Percentiles rank a stretch among this genome's conserved stretches.
These are phyloP conservation scores for Mythimna vitellina DNA, from an alignment of 2,888 invertebrate genomes.

Conservation along the genomic window DNA sequence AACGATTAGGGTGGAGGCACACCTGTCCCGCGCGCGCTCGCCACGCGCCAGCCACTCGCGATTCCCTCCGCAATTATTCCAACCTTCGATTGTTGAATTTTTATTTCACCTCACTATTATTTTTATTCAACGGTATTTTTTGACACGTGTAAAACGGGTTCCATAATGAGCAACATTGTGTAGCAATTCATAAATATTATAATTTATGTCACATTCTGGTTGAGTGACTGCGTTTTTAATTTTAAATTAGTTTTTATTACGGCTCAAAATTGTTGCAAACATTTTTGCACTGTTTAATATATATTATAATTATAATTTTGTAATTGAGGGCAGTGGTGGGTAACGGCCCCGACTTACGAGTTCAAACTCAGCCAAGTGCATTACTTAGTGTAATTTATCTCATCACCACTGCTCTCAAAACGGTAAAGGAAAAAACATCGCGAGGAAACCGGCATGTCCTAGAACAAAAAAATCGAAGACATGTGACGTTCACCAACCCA, in stretches of 20 bases:
- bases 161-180: conserved; percentile 54
- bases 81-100: conserved; percentile 59
- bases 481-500: too few species aligned
- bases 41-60: conserved; percentile 71
- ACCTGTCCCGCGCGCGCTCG: conserved; percentile 73
- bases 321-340: too few species aligned
- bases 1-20: conserved; percentile 67
- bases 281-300: background rate
- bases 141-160: conserved; percentile 55
- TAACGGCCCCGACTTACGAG: too few species aligned
- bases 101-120: conserved; percentile 61
- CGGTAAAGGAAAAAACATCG: too few species aligned
- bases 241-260: conserved; percentile 16
- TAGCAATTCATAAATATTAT: conserved; percentile 38
- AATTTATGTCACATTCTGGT: conserved; percentile 29
- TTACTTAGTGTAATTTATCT: too few species aligned
- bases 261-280: background rate
- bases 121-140: conserved; percentile 64
- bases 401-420: too few species aligned
- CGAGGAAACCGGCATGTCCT: too few species aligned
- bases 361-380: too few species aligned
- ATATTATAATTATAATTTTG: too few species aligned
- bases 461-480: too few species aligned
- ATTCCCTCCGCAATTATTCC: conserved; percentile 69
- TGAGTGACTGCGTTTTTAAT: conserved; percentile 23